These are phyloP conservation scores for Apamea monoglypha DNA, from an alignment of 2,888 invertebrate species.

Conservation along the genomic window DNA sequence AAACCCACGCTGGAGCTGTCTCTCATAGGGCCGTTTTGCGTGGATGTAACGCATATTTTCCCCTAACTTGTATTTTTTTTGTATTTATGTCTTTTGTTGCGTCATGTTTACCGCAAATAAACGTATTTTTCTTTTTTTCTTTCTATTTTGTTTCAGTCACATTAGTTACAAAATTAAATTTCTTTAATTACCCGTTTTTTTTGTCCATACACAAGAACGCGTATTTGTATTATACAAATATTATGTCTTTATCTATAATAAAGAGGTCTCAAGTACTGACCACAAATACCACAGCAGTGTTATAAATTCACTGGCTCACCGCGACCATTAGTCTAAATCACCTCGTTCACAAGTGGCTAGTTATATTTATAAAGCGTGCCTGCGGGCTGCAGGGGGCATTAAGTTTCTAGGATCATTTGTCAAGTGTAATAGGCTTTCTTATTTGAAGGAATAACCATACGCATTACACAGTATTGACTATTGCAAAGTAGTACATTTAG, in stretches of 20 bases:
- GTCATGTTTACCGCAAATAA: too few species aligned
- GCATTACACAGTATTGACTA: not conserved
- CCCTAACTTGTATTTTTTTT: too few species aligned
- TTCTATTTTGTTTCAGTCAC: not conserved
- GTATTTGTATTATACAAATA: too few species aligned
- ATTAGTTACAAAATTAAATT: not conserved
- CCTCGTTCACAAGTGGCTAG: slow-evolving; percentile 16
- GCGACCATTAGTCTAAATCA: slow-evolving; percentile 44
- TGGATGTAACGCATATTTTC: too few species aligned
- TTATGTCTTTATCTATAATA: not conserved
- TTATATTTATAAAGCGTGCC: slow-evolving; percentile 29
- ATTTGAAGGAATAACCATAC: not conserved
- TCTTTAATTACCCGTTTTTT: rapidly evolving
- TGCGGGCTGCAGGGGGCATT: slow-evolving; percentile 11
- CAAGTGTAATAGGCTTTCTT: slow-evolving; percentile 23
- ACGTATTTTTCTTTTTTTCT: too few species aligned
- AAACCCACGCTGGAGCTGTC: too few species aligned
- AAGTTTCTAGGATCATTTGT: slow-evolving; percentile 42
- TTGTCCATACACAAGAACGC: too few species aligned
- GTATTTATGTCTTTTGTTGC: too few species aligned
- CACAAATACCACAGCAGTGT: slow-evolving; percentile 41
- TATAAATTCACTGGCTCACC: slow-evolving; percentile 52
- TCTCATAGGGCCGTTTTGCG: too few species aligned
- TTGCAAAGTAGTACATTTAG: too few species aligned
- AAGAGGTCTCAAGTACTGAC: slow-evolving; percentile 11